These are phyloP conservation scores for Hyposmocoma kahamanoa DNA, from an alignment of 1,140 invertebrate genomes.

Conservation along the genomic window DNA sequence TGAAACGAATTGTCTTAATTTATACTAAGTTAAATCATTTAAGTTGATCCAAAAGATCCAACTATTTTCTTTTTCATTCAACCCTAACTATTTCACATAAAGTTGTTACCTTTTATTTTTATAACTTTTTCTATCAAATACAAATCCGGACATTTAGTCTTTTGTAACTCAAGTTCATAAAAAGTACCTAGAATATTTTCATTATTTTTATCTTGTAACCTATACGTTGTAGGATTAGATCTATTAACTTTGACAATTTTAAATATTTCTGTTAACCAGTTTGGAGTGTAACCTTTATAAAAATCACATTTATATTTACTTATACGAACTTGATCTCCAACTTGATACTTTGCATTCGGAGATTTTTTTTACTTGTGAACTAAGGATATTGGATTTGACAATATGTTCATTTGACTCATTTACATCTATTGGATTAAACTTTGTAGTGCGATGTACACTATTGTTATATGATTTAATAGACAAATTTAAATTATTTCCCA, in stretches of 20 bases:
- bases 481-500: slow-evolving; percentile 37
- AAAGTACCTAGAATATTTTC: slow-evolving; percentile 40
- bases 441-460: slow-evolving; percentile 53
- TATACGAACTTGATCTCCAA: slow-evolving; percentile 45
- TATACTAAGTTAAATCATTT: slow-evolving; percentile 1
- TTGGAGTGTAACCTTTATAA: slow-evolving; percentile 50
- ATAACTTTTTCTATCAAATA: slow-evolving; percentile 49
- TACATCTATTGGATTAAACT: slow-evolving; percentile 46
- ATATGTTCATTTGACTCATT: slow-evolving; percentile 26
- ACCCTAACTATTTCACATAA: slow-evolving; percentile 48
- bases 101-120: slow-evolving; percentile 25
- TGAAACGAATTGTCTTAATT: background rate
- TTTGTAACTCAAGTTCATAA: slow-evolving; percentile 39
- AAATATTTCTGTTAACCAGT: slow-evolving; percentile 56
- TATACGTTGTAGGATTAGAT: slow-evolving; percentile 40
- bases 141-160: slow-evolving; percentile 29
- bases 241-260: slow-evolving; percentile 30
- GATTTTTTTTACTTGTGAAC: slow-evolving; percentile 11
- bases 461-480: slow-evolving; percentile 60
- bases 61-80: slow-evolving; percentile 29
- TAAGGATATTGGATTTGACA: slow-evolving; percentile 4
- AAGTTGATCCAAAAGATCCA: slow-evolving; percentile 34
- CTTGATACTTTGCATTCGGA: slow-evolving; percentile 20
- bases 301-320: slow-evolving; percentile 48
- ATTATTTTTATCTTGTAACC: slow-evolving; percentile 32